Conservation (phyloP, 2,888 invertebrate genomes). For the Ophion ellenae region DNA sequence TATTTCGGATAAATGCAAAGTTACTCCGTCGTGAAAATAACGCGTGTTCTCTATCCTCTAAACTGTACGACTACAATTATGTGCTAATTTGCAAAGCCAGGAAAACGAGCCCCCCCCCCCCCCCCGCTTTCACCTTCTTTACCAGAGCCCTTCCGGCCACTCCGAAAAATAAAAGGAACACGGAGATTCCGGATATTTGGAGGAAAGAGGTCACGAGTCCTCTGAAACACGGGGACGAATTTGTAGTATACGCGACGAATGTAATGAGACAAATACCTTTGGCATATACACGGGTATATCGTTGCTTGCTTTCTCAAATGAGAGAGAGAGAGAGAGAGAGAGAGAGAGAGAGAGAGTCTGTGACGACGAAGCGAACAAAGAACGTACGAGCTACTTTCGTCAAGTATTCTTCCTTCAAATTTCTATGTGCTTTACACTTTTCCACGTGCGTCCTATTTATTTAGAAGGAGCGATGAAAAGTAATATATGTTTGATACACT, state of each 20-base stretch:
- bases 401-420: constrained; percentile 19
- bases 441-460: not conserved
- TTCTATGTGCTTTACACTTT: not conserved
- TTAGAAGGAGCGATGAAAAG: not conserved
- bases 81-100: constrained; percentile 1
- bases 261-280: constrained; percentile 28
- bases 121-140: not conserved
- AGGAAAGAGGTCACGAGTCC: constrained; percentile 42
- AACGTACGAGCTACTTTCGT: constrained; percentile 20
- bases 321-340: constrained; percentile 19
- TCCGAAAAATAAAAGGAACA: not conserved
- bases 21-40: no score
- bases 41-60: no score
- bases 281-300: not conserved
- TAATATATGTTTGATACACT: not conserved
- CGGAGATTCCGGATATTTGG: constrained; percentile 6
- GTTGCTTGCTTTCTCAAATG: not conserved
- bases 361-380: constrained; percentile 30
- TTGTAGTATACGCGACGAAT: constrained; percentile 24
- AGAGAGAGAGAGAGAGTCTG: not conserved
- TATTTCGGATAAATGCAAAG: no score
- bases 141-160: constrained; percentile 1
- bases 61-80: not conserved
- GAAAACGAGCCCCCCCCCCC: not conserved
- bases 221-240: not conserved